Base-by-base conservation (phyloP, 2,113 vertebrate species). In the Callithrix jacchus region DNA sequence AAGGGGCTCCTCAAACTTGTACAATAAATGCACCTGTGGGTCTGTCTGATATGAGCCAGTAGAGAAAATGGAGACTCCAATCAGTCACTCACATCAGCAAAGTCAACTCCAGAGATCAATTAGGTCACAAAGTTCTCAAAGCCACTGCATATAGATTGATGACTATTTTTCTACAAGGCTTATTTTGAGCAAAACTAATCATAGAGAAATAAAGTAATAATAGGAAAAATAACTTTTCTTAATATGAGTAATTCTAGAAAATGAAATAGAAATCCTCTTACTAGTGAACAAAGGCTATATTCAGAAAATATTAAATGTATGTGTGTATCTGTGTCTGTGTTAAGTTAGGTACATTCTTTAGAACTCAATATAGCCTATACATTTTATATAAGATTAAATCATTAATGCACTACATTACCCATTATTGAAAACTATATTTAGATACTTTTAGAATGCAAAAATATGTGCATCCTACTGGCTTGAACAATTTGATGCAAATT, bases 401-500 rank as follows among this genome's bases (percentile, higher is more conserved):
- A 82, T 40, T 13, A 93, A 17, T 87, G 49, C 14, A 73, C 3
- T 30, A 11, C 9, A 73, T 82, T 86, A 61, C n/a, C 17, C 21
- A 32, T 79, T 91, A 90, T 32, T 82, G 14, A 74, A 94, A 91
- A 42, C 16, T 66, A n/a, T 93, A 71, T 64, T 96, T 93, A 40
- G 64, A 37, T 91, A 86, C 14, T 91, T 93, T 91, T 37, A 25
- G 35, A 94, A 96, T 94, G 32, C 10, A 89, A 86, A 86, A 95
- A 52, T 84, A 6, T 86, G 14, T 86, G 47, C 6, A 70, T 12
- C 32, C 54, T 79, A 61, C 40, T 93, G 45, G 4, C 16, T 66
- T 66, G n/a, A 96, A 82, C 52, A 95, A 93, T 86, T 96, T 86
- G 95, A 96, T 93, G 66, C 52, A 95, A 95, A 96, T 94, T 94